Conservation (phyloP, 2,888 invertebrate genomes). For the Lasioglossum leucozonium region DNA sequence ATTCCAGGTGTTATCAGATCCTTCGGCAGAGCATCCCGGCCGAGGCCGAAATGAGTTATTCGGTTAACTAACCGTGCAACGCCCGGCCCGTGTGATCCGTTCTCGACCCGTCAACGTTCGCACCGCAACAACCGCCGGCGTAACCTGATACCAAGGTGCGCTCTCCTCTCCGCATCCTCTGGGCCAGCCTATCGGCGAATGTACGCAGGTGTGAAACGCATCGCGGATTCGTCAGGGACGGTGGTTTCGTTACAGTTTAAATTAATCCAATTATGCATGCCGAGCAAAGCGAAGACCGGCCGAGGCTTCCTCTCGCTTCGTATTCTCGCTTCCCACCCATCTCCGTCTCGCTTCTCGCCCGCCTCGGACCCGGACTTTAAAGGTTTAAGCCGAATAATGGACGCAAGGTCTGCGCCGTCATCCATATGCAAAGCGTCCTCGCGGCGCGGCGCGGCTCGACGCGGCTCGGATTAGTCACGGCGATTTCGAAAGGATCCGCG, state of each 20-base stretch:
- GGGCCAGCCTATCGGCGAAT: not conserved
- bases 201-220: conserved; percentile 28
- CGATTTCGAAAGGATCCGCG: conserved; percentile 61
- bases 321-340: conserved; percentile 9
- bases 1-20: conserved; percentile 21
- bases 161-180: not conserved
- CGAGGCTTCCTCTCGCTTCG: conserved; percentile 69
- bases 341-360: conserved; percentile 17
- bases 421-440: conserved; percentile 78
- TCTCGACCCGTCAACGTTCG: not conserved
- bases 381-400: conserved; percentile 76
- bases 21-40: not conserved
- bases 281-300: conserved; percentile 66
- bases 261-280: conserved; percentile 82
- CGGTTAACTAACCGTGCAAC: not conserved
- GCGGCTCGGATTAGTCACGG: conserved; percentile 75
- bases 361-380: conserved; percentile 65
- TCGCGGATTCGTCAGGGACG: conserved; percentile 35
- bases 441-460: conserved; percentile 10
- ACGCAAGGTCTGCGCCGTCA: conserved; percentile 75
- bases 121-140: not conserved
- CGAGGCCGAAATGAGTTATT: conserved; percentile 27
- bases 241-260: conserved; percentile 74
- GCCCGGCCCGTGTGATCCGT: not conserved
- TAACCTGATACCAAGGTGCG: not conserved